Evolutionary conservation across 2,888 invertebrate species (phyloP), one percentile per base, ranked within the genome.

Genomic region (Epiblema foenella): DNA sequence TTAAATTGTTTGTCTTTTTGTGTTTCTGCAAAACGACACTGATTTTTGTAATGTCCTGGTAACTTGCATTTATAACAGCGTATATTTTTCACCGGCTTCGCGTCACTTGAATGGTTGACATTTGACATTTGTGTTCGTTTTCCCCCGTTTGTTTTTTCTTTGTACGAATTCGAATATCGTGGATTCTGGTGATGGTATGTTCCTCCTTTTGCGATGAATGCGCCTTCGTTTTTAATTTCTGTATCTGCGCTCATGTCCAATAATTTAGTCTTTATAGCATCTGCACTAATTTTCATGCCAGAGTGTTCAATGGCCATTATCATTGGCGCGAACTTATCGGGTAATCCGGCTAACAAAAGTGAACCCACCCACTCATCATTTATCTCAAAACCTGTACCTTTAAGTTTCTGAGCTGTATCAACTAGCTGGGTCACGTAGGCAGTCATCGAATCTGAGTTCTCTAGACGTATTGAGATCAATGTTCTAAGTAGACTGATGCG

Each of bases 361-460:
- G 69, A 76, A 5, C 75, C 77, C 15, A 76, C 72, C 74, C 76
- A 77, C 11, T 77, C 68, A 4, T 78, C 76, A 3, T 46, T 73
- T 0, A 77, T 76, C 15, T 72, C 65, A 66, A 77, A 77, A 0
- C 76, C 76, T 8, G 73, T 76, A 12, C 76, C 74, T 18, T 68
- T 69, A 46, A 77, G 52, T 65, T 57, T 72, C 24, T 76, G 76
- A 9, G 73, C 75, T 5, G 75, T 75, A 54, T 76, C 75, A 4
- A 75, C 70, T 1, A 77, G 46, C 46, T 77, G 74, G 11, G 63
- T 57, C 4, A 75, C 75, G 10, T 76, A 75, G n/a, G 18, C 49
- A 11, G 73, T 68, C 74, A 76, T 74, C 4, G 74, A 62, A 11
- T 72, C 73, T 54, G 70, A 68, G 37, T 69, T 64, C 58, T 71